Base-by-base conservation (phyloP, 2,888 invertebrate genomes). In the Ctenicera cuprea region DNA sequence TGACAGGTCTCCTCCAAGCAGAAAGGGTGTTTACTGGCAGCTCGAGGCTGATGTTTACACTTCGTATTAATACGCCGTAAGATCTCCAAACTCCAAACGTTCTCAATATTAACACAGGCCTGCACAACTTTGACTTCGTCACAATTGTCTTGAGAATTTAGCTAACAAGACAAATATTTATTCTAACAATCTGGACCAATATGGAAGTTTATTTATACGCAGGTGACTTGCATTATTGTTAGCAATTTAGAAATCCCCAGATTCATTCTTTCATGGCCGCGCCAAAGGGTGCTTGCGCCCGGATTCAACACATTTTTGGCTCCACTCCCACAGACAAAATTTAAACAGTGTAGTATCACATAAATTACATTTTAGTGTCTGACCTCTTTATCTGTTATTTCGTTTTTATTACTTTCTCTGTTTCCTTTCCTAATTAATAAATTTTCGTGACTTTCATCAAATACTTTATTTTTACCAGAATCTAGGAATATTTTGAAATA, bases 1-100 rank as follows among this genome's bases (percentile, higher is more conserved):
- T 74, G 74, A 74, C 71, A 66, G 71, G 70, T 74, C 57, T 71
- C 57, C 65, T 65, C 38, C 33, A 26, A 65, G 45, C 37, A 62
- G 45, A 63, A 68, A 73, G 69, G 73, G 69, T 65, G 73, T 69
- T 69, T 73, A 73, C 73, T 57, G 69, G 68, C 73, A 69, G 69
- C 69, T 69, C 57, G 7, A 50, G 64, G 73, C 64, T 59, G 69
- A 64, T 69, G 73, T 73, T 73, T 65, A 73, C 69, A 65, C 57
- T 73, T 61, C 41, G 22, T 65, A 73, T 73, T 73, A 73, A 65
- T 73, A 65, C 52, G 65, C 54, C 45, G 50, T 54, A 59, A 73
- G 66, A 73, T 73, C 68, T 61, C 63, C 16, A 64, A 61, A 70
- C 68, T 61, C 63, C 16, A 64, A 61, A 70, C 69, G 38, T 73